Percentiles rank a stretch among this genome's conserved stretches.
phyloP scores from a whole-genome alignment of 2,888 invertebrate species.

The Leucoma salicis region DNA sequence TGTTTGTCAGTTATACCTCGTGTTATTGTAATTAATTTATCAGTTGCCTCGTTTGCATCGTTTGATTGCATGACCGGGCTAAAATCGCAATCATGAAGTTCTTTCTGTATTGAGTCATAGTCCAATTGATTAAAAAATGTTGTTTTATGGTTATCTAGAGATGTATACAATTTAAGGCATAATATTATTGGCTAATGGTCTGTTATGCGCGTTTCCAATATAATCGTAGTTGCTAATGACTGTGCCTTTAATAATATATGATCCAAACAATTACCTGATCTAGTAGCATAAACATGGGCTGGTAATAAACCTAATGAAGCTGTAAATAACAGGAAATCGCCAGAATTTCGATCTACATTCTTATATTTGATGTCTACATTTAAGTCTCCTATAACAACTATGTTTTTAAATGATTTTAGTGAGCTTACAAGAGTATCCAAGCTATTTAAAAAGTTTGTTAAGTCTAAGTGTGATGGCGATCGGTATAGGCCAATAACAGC shows the following conservation, averaged over 20 bases:
- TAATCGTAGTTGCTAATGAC: neutral
- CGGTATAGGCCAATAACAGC: neutral
- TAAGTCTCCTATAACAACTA: neutral
- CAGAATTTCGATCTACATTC: neutral
- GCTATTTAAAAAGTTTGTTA: neutral
- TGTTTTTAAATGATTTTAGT: neutral
- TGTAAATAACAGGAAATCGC: neutral
- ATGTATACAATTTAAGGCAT: neutral
- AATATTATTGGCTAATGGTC: neutral
- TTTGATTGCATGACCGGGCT: no score
- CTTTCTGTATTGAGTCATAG: neutral
- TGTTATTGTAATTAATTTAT: neutral
- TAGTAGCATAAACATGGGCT: neutral
- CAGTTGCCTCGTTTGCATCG: neutral
- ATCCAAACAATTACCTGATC: neutral
- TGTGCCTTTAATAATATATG: neutral
- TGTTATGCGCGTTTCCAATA: neutral
- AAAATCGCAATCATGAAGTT: neutral
- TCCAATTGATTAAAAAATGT: no score
- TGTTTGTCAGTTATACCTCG: no score
- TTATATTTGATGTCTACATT: neutral
- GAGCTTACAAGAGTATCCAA: neutral
- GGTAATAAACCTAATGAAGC: neutral
- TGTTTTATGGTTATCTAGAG: neutral
- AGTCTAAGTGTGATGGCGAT: neutral